Evolutionary conservation across 2,888 invertebrate species (phyloP), one percentile per base, ranked within the genome.

Genomic region (Heliconius hortense): DNA sequence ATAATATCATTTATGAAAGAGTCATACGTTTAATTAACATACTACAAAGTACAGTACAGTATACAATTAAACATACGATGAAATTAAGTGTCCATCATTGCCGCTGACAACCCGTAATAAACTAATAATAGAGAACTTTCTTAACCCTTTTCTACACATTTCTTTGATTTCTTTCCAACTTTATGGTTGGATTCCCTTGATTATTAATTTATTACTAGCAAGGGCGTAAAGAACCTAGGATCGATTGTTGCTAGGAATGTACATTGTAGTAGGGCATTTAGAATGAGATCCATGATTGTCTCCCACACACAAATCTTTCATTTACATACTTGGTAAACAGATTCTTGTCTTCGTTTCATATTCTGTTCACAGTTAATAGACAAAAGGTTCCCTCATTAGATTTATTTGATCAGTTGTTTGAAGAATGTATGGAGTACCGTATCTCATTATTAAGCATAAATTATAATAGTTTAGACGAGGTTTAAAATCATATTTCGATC

Each of bases 341-440:
- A 80, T 79, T 83, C 80, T 80, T 77, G 76, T 79, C 73, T 60
- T 76, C 68, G 74, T 79, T 79, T 78, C 76, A 79, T 80, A 79
- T 81, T 81, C 79, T 77, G 76, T 78, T 77, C 77, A 82, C 81
- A 81, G 78, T 75, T 77, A 79, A 79, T 80, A 79, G 80, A 85
- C 84, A 84, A 84, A 82, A 81, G 82, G 74, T 79, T 81, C 80
- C 79, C 77, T 76, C 78, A 77, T 83, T 89, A 88, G 93, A 93
- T 93, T 93, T 92, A 90, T 93, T 92, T 91, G 85, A 87, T 87
- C 93, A 93, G 91, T 81, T 93, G 93, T 87, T 85, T 84, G 82
- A 79, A 84, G 86, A 87, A 87, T 88, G 87, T 85, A 85, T 83
- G 82, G 60, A 82, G 79, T 72, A 67, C 75, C 76, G 76, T 79